Evolutionary conservation across 2,113 vertebrate genomes (phyloP).

Genomic region (Dinomys branickii): DNA sequence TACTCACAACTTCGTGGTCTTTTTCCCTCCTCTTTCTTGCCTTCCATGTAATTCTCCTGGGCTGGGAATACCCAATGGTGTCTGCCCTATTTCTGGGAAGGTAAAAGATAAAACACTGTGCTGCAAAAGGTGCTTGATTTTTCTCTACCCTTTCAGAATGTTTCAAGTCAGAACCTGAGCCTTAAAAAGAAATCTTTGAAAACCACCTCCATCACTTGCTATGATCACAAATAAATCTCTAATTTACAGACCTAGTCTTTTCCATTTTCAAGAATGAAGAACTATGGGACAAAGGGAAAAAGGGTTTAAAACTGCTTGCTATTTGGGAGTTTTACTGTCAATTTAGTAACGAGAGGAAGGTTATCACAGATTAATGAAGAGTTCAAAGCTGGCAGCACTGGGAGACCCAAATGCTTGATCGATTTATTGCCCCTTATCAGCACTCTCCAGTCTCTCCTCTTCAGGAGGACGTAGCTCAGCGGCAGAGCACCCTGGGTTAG

Average conservation of each 20-base stretch:
- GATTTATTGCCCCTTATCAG: neutral
- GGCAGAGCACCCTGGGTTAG: neutral
- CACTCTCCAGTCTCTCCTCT: neutral
- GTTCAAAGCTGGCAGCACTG: neutral
- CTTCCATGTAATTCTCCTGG: constrained; percentile 35
- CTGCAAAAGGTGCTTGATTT: constrained; percentile 23
- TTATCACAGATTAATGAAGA: neutral
- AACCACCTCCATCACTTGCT: neutral
- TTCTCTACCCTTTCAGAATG: constrained; percentile 43
- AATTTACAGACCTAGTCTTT: neutral
- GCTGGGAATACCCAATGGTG: neutral
- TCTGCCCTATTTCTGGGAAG: constrained; percentile 57
- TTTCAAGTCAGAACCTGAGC: constrained; percentile 57
- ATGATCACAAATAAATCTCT: neutral
- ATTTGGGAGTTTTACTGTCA: neutral
- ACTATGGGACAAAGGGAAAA: neutral
- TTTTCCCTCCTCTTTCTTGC: neutral
- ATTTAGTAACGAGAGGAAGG: neutral
- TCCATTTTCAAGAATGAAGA: constrained; percentile 28
- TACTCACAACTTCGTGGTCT: neutral
- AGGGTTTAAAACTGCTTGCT: neutral
- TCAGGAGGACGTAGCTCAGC: neutral
- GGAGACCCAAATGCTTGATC: neutral
- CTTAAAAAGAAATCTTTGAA: constrained; percentile 51
- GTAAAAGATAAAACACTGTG: constrained; percentile 17